Conservation (phyloP, 2,797 vertebrate genomes). For the Pristis pectinata region DNA sequence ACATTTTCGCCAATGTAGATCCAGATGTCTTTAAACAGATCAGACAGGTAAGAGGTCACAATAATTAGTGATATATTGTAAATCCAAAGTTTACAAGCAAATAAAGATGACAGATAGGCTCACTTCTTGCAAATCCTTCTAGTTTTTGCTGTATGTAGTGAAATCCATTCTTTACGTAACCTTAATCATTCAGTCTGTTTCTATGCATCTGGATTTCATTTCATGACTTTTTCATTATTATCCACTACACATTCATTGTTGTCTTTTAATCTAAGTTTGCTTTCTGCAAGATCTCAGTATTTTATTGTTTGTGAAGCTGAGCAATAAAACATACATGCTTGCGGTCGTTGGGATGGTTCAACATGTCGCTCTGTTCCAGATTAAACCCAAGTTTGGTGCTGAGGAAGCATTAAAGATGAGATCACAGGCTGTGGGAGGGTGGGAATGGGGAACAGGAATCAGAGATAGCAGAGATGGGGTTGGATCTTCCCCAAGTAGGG, state of each 20-base stretch:
- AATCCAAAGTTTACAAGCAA: neutral
- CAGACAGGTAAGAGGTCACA: conserved; percentile 67
- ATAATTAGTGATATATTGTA: neutral
- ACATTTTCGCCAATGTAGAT: conserved; percentile 84
- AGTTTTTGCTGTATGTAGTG: neutral
- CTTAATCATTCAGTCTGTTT: neutral
- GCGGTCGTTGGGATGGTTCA: neutral
- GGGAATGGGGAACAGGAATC: no score
- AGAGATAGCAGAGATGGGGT: no score
- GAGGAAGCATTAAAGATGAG: no score
- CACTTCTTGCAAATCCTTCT: neutral
- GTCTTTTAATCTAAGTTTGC: neutral
- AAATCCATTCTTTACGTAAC: no score
- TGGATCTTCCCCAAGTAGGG: no score
- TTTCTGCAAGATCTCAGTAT: neutral
- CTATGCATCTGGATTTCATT: neutral
- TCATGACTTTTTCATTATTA: neutral
- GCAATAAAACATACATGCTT: neutral
- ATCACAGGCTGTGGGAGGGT: no score
- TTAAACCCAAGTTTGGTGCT: neutral
- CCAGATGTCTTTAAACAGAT: conserved; percentile 83
- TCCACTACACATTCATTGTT: neutral
- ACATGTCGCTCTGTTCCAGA: neutral
- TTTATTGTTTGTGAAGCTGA: neutral
- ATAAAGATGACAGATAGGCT: neutral